A percentile compares a stretch with the other conserved stretches of the same genome.
phyloP scores from a whole-genome alignment of 1,140 invertebrate species.

The Atta texana region DNA sequence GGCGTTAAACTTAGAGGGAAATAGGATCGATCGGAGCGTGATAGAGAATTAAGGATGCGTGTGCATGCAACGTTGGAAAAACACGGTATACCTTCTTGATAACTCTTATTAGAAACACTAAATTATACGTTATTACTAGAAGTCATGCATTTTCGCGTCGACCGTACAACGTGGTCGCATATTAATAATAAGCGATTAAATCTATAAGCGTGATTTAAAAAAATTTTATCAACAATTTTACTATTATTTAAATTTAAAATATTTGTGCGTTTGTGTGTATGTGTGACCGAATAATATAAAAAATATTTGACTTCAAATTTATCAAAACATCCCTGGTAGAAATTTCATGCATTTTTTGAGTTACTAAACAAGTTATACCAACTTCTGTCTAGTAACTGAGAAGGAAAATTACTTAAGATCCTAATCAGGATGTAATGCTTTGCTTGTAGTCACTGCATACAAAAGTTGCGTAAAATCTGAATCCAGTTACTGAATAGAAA shows the following conservation, averaged over 20 bases:
- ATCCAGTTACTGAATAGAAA: too few relatives aligned
- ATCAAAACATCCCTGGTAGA: neutral
- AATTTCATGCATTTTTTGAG: too few relatives aligned
- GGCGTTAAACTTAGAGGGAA: slow-evolving; percentile 47
- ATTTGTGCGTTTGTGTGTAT: neutral
- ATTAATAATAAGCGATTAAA: neutral
- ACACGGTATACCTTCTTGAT: slow-evolving; percentile 6
- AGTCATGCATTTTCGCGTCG: neutral
- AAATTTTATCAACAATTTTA: neutral
- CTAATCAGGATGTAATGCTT: too few relatives aligned
- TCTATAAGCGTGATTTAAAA: slow-evolving; percentile 9
- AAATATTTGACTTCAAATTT: neutral
- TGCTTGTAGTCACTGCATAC: too few relatives aligned
- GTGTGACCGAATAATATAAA: too few relatives aligned
- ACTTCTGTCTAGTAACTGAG: too few relatives aligned
- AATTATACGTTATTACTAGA: slow-evolving; percentile 9
- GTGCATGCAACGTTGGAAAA: slow-evolving; percentile 39
- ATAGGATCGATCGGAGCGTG: slow-evolving; percentile 34
- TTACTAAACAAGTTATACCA: too few relatives aligned
- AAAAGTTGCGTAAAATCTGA: too few relatives aligned
- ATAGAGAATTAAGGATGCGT: slow-evolving; percentile 27
- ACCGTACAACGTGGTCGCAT: neutral
- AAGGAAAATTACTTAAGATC: too few relatives aligned
- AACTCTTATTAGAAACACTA: neutral
- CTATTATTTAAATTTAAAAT: neutral